Evolutionary conservation across 2,888 invertebrate genomes (phyloP).

Genomic region (Linnaemya tessellans): DNA sequence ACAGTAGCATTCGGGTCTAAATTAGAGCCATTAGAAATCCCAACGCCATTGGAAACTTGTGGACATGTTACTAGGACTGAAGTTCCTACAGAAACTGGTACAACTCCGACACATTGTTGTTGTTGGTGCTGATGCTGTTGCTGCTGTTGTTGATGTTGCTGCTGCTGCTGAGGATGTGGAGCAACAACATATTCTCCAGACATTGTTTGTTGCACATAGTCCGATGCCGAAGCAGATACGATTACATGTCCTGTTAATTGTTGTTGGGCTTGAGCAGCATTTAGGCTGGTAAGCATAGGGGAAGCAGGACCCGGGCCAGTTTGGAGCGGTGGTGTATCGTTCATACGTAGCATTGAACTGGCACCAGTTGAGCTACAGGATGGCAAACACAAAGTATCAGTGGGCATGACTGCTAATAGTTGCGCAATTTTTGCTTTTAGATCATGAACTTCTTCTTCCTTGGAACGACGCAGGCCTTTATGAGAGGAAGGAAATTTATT

Average conservation of each 20-base stretch:
- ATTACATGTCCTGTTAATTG: conserved; percentile 73
- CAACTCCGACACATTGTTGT: conserved; percentile 75
- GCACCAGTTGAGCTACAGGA: conserved; percentile 84
- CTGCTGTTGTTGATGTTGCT: conserved; percentile 75
- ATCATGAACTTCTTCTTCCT: conserved; percentile 96
- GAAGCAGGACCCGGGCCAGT: conserved; percentile 81
- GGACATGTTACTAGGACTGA: conserved; percentile 76
- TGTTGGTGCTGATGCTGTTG: conserved; percentile 74
- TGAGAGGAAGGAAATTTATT: conserved; percentile 22
- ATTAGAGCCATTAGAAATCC: conserved; percentile 81
- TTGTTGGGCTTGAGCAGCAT: conserved; percentile 74
- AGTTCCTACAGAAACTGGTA: conserved; percentile 78
- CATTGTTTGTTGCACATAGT: conserved; percentile 77
- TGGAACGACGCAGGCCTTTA: conserved; percentile 90
- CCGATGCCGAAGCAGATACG: conserved; percentile 71
- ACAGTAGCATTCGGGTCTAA: conserved; percentile 96
- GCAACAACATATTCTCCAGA: conserved; percentile 65
- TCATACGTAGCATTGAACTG: conserved; percentile 86
- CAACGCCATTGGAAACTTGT: conserved; percentile 69
- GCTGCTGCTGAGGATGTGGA: conserved; percentile 73
- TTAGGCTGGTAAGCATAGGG: conserved; percentile 82
- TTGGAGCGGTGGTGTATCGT: conserved; percentile 83
- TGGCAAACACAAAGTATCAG: conserved; percentile 86
- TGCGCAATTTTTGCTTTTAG: conserved; percentile 96
- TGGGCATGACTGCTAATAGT: conserved; percentile 93